Percentiles rank a stretch among this genome's conserved stretches.
These are phyloP conservation scores for Sympetrum striolatum DNA, from an alignment of 2,888 invertebrate genomes.

Conservation along the genomic window DNA sequence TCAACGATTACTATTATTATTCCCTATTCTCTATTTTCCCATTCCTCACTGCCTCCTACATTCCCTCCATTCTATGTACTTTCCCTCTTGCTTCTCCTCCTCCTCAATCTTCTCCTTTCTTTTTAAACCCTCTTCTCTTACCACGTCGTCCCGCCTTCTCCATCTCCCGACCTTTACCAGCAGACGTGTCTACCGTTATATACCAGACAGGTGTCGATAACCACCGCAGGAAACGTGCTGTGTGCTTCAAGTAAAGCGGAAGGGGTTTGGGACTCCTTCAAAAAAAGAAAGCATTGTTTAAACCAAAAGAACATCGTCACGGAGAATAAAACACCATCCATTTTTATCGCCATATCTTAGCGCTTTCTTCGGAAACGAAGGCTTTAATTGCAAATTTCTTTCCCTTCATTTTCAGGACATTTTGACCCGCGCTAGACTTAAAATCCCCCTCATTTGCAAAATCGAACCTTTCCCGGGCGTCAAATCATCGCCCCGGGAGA, in stretches of 20 bases:
- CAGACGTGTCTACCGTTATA: background rate
- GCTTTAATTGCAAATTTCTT: background rate
- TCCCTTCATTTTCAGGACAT: background rate
- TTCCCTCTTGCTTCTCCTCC: background rate
- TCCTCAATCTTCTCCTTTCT: background rate
- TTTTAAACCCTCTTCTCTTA: background rate
- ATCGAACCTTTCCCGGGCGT: too few species aligned
- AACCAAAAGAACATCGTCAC: too few species aligned
- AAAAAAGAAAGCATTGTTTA: background rate
- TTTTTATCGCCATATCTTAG: background rate
- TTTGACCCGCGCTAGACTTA: too few species aligned
- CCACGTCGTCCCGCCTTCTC: background rate
- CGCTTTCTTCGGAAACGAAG: background rate
- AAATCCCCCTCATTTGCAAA: too few species aligned
- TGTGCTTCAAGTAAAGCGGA: background rate
- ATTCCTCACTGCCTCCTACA: background rate
- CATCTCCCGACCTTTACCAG: background rate
- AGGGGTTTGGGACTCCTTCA: background rate
- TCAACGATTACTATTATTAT: too few species aligned
- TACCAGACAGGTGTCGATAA: conserved; percentile 28
- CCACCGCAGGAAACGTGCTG: background rate
- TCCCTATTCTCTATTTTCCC: background rate
- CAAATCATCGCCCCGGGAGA: too few species aligned
- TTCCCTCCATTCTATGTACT: background rate
- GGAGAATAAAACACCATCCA: background rate